These are phyloP conservation scores for Zaprionus gabonicus DNA, from an alignment of 1,140 invertebrate species.

Conservation along the genomic window DNA sequence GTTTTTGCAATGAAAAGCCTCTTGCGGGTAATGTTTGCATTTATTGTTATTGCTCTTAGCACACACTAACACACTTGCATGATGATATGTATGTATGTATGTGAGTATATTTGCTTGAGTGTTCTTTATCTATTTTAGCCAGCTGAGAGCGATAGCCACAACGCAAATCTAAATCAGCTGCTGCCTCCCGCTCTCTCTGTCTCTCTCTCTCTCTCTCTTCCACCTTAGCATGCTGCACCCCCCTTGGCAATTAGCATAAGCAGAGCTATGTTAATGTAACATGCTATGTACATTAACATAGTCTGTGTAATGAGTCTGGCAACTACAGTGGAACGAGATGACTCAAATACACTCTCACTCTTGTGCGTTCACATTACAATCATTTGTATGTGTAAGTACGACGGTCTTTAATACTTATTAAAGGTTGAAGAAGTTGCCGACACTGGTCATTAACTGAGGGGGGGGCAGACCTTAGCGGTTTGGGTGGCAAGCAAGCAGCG, in stretches of 20 bases:
- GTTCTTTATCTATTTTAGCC: slow-evolving; percentile 24
- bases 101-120: neutral
- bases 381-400: neutral
- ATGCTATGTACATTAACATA: slow-evolving; percentile 11
- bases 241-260: neutral
- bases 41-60: slow-evolving; percentile 46
- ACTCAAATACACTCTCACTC: slow-evolving; percentile 24
- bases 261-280: slow-evolving; percentile 3
- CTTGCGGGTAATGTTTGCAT: slow-evolving; percentile 52
- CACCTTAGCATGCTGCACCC: slow-evolving; percentile 17
- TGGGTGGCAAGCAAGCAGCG: slow-evolving; percentile 26
- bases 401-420: slow-evolving; percentile 14
- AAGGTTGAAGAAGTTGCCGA: slow-evolving; percentile 46
- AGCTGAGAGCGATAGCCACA: slow-evolving; percentile 23
- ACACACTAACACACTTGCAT: neutral
- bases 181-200: neutral
- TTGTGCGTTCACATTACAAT: slow-evolving; percentile 4
- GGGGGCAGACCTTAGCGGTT: slow-evolving; percentile 23
- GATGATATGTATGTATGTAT: neutral
- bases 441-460: slow-evolving; percentile 61
- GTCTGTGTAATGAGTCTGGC: slow-evolving; percentile 23
- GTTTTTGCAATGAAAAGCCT: slow-evolving; percentile 49
- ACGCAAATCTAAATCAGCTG: slow-evolving; percentile 40
- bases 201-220: neutral
- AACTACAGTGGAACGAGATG: slow-evolving; percentile 15